These are phyloP conservation scores for Sapajus apella DNA, from an alignment of 2,113 vertebrate species.

Conservation along the genomic window DNA sequence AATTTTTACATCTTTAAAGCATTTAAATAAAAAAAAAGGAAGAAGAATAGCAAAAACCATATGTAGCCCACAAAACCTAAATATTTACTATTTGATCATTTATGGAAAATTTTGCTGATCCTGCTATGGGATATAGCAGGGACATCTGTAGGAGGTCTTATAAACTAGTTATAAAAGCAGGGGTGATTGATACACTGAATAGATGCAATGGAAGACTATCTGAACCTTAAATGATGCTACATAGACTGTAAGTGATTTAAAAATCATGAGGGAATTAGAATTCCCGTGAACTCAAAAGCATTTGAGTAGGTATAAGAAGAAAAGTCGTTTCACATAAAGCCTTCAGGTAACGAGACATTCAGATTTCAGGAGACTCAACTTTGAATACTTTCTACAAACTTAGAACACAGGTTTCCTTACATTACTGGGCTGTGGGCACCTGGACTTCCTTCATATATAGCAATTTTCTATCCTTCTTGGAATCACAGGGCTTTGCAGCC, in stretches of 20 bases:
- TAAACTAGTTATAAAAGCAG: constrained; percentile 19
- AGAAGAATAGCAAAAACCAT: background rate
- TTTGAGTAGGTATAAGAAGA: background rate
- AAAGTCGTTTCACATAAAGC: background rate
- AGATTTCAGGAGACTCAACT: background rate
- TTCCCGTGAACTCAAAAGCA: background rate
- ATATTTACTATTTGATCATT: constrained; percentile 14
- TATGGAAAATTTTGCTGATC: background rate
- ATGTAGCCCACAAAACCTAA: background rate
- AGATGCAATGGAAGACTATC: background rate
- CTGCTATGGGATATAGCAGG: background rate
- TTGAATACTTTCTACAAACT: background rate
- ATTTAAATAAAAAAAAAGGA: background rate
- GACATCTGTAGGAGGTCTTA: background rate
- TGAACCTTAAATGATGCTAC: background rate
- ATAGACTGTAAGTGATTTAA: background rate
- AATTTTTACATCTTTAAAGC: background rate
- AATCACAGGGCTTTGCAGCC: background rate
- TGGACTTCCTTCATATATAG: background rate
- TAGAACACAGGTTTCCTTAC: background rate
- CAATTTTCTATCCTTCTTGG: background rate
- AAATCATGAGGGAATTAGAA: background rate
- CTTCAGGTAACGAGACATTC: background rate
- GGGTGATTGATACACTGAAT: background rate
- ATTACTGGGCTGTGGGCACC: too few relatives aligned